Evolutionary conservation across 1,140 invertebrate species (phyloP).

Genomic region (Penaeus japonicus): DNA sequence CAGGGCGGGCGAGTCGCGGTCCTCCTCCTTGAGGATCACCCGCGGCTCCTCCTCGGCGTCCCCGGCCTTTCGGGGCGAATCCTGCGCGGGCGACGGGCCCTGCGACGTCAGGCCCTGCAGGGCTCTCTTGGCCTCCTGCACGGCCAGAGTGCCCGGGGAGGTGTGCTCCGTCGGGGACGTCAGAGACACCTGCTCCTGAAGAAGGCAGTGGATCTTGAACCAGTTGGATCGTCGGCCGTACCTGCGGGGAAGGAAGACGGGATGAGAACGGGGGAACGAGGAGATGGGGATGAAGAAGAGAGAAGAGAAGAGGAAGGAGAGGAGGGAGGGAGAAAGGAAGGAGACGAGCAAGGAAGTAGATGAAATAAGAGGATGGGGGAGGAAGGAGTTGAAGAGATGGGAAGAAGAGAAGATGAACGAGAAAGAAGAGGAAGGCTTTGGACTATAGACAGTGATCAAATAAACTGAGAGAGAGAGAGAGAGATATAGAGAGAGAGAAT

Average conservation of each 20-base stretch:
- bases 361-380: too few species aligned
- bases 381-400: too few species aligned
- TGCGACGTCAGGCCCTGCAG: background rate
- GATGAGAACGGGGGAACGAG: too few species aligned
- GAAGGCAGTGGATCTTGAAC: conserved; percentile 15
- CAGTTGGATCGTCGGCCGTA: background rate
- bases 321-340: too few species aligned
- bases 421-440: too few species aligned
- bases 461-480: too few species aligned
- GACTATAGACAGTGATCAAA: too few species aligned
- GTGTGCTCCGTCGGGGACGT: background rate
- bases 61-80: background rate
- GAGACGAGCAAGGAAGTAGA: too few species aligned
- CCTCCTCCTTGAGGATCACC: background rate
- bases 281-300: background rate
- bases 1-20: background rate
- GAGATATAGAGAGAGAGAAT: too few species aligned
- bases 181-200: background rate
- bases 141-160: background rate
- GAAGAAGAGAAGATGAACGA: too few species aligned
- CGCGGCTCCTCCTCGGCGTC: background rate
- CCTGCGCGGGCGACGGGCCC: background rate
- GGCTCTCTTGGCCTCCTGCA: background rate
- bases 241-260: too few species aligned
- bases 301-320: too few species aligned